Percentiles rank a stretch among this genome's conserved stretches.
These are phyloP conservation scores for Parasteatoda tepidariorum DNA, from an alignment of 1,140 invertebrate species.

Conservation along the genomic window DNA sequence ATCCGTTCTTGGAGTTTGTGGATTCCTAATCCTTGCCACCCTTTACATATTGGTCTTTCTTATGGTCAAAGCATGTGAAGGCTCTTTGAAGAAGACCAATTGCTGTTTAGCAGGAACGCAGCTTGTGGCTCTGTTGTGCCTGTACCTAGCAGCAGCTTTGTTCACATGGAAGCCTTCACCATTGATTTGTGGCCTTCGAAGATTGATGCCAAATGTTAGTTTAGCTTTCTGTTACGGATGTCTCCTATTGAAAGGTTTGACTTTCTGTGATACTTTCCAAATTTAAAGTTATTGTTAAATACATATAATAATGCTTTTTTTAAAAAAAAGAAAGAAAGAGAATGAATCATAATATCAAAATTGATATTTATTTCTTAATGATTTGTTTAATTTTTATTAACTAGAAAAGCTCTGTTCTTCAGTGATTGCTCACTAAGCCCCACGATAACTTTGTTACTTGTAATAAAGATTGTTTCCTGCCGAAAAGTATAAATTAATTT, in stretches of 20 bases:
- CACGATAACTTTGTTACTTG: too few relatives aligned
- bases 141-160: constrained; percentile 69
- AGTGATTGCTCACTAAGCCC: too few relatives aligned
- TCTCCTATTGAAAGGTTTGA: constrained; percentile 66
- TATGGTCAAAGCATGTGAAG: constrained; percentile 70
- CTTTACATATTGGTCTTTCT: constrained; percentile 70
- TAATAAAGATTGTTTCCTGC: too few relatives aligned
- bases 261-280: too few relatives aligned
- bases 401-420: too few relatives aligned
- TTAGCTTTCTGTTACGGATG: constrained; percentile 67
- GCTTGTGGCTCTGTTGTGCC: constrained; percentile 69
- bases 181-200: constrained; percentile 66
- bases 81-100: constrained; percentile 69
- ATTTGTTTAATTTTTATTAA: too few relatives aligned
- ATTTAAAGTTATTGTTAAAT: too few relatives aligned
- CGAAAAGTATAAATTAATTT: too few relatives aligned
- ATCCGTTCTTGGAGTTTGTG: constrained; percentile 65
- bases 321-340: too few relatives aligned
- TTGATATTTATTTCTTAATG: too few relatives aligned
- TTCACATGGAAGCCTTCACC: constrained; percentile 69
- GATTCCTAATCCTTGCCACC: constrained; percentile 67
- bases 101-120: constrained; percentile 70
- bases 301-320: too few relatives aligned
- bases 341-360: too few relatives aligned
- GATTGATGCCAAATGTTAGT: constrained; percentile 65